phyloP scores from a whole-genome alignment of 2,888 invertebrate genomes.

The Philaethria dido region DNA sequence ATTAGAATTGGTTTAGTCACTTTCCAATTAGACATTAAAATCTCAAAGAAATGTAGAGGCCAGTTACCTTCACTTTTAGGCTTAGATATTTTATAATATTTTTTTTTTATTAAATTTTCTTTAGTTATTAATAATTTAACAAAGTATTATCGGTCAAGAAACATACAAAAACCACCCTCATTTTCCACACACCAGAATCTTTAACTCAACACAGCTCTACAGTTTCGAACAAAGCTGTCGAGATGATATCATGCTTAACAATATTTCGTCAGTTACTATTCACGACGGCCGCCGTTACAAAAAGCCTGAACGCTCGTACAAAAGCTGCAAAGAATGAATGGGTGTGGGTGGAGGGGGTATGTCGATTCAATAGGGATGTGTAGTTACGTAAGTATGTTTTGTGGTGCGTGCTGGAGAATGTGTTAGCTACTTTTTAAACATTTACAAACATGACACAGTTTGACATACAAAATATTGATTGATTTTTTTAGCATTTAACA shows the following conservation, averaged over 20 bases:
- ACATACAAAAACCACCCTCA: not conserved
- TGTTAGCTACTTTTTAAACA: constrained; percentile 44
- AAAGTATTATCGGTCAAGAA: constrained; percentile 1
- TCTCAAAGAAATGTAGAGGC: no score
- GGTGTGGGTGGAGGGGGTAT: constrained; percentile 63
- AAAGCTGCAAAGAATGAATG: constrained; percentile 80
- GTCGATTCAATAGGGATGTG: constrained; percentile 76
- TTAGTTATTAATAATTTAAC: not conserved
- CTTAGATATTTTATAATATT: no score
- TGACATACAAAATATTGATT: constrained; percentile 1
- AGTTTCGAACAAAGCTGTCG: constrained; percentile 41
- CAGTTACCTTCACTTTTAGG: no score
- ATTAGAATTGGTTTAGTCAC: no score
- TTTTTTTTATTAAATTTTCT: not conserved
- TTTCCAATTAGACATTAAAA: no score
- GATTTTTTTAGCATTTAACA: not conserved
- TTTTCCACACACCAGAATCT: constrained; percentile 21
- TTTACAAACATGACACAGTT: constrained; percentile 19
- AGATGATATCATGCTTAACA: constrained; percentile 69
- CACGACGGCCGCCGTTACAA: constrained; percentile 69
- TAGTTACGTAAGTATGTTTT: constrained; percentile 76
- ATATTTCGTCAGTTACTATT: constrained; percentile 78
- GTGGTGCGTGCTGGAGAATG: constrained; percentile 63
- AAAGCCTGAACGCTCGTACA: constrained; percentile 74
- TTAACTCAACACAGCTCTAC: constrained; percentile 38